Conservation (phyloP, 1,140 invertebrate genomes). For the Chelonus insularis region DNA sequence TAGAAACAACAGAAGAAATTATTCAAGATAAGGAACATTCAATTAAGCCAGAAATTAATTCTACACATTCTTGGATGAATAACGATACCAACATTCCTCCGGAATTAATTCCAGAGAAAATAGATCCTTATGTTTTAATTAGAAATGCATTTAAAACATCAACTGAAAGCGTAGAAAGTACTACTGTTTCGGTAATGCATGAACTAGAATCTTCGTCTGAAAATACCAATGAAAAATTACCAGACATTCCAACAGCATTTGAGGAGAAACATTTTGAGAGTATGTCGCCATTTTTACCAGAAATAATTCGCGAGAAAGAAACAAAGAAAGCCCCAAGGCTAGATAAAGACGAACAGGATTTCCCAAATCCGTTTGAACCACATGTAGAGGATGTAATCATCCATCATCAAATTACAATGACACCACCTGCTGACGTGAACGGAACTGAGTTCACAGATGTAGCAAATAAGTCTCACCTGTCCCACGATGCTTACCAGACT, state of each 20-base stretch:
- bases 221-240: slow-evolving; percentile 26
- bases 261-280: slow-evolving; percentile 48
- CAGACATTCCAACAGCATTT: slow-evolving; percentile 28
- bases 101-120: slow-evolving; percentile 44
- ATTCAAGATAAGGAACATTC: slow-evolving; percentile 44
- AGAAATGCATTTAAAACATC: not conserved
- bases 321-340: slow-evolving; percentile 49
- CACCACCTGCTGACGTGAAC: slow-evolving; percentile 11
- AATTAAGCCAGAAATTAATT: slow-evolving; percentile 33
- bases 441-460: slow-evolving; percentile 27
- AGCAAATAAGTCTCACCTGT: slow-evolving; percentile 22
- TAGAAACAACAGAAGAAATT: slow-evolving; percentile 46
- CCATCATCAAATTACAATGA: slow-evolving; percentile 18
- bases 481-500: slow-evolving; percentile 18
- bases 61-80: slow-evolving; percentile 26
- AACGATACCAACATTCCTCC: slow-evolving; percentile 46
- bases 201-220: slow-evolving; percentile 16
- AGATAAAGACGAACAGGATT: slow-evolving; percentile 54
- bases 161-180: not conserved
- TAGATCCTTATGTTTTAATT: slow-evolving; percentile 22
- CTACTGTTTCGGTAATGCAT: not conserved
- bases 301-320: slow-evolving; percentile 53
- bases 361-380: slow-evolving; percentile 52
- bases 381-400: slow-evolving; percentile 46
- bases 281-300: slow-evolving; percentile 69